phyloP scores from a whole-genome alignment of 2,113 vertebrate species.

The Daubentonia madagascariensis region DNA sequence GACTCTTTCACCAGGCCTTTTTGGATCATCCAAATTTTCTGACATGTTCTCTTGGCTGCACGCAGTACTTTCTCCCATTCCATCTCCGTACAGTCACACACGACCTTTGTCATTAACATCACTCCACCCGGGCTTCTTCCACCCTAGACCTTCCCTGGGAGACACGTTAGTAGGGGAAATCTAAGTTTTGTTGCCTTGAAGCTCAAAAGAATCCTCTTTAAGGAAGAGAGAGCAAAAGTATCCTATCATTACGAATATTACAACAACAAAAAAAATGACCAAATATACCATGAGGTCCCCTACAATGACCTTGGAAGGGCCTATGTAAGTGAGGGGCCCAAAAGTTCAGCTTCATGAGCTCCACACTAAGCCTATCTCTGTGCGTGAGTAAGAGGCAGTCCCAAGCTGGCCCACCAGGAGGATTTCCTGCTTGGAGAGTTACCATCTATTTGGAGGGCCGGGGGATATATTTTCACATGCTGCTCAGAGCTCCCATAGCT shows the following conservation, averaged over 20 bases:
- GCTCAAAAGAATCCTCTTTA: neutral
- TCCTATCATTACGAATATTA: neutral
- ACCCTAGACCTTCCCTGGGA: neutral
- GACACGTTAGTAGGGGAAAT: neutral
- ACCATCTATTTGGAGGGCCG: neutral
- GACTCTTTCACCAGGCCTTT: neutral
- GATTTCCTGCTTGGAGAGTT: neutral
- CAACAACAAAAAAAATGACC: neutral
- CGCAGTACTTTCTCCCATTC: neutral
- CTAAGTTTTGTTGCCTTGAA: neutral
- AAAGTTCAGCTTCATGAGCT: neutral
- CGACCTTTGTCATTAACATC: neutral
- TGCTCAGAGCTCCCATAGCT: neutral
- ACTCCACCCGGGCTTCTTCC: neutral
- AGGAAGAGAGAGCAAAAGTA: neutral
- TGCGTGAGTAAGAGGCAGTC: neutral
- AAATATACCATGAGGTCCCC: neutral
- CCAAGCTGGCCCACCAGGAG: neutral
- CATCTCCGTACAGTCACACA: rapidly evolving
- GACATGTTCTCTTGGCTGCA: neutral
- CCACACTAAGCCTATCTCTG: neutral
- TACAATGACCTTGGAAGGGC: neutral
- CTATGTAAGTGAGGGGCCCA: neutral
- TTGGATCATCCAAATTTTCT: neutral
- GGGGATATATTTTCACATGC: neutral